Conservation (phyloP, 1,140 invertebrate species). For the Ooceraea biroi region DNA sequence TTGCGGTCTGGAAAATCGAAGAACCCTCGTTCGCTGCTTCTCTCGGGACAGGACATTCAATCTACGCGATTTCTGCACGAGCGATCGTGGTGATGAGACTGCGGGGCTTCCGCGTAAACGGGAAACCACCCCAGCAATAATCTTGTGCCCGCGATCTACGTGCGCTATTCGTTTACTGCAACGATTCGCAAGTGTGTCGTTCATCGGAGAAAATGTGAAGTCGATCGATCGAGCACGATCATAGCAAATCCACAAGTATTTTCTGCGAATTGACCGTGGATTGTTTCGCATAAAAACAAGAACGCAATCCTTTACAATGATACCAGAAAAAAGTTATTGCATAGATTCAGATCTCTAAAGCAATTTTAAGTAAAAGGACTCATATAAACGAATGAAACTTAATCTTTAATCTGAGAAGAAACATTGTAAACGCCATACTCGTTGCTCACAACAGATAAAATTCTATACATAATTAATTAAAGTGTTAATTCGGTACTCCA, state of each 20-base stretch:
- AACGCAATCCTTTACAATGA: neutral
- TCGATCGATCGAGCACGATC: neutral
- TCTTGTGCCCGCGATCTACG: slow-evolving; percentile 63
- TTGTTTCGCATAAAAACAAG: neutral
- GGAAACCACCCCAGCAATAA: slow-evolving; percentile 61
- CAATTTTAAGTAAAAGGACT: slow-evolving; percentile 8
- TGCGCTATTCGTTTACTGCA: slow-evolving; percentile 51
- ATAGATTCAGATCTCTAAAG: neutral
- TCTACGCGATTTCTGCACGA: slow-evolving; percentile 69
- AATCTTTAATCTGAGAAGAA: neutral
- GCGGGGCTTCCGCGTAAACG: slow-evolving; percentile 41
- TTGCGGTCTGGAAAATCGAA: slow-evolving; percentile 31
- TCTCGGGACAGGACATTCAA: slow-evolving; percentile 38
- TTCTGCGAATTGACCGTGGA: neutral
- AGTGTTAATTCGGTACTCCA: neutral
- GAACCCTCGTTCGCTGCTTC: slow-evolving; percentile 12
- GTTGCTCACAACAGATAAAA: neutral
- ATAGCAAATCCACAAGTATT: neutral
- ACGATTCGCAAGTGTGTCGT: slow-evolving; percentile 37
- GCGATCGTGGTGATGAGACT: slow-evolving; percentile 51
- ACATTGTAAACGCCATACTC: neutral
- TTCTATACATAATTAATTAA: neutral
- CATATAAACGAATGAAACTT: neutral
- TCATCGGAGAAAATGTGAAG: slow-evolving; percentile 10
- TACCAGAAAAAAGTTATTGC: neutral